These are phyloP conservation scores for Sericinus montela DNA, from an alignment of 2,888 invertebrate species.

Conservation along the genomic window DNA sequence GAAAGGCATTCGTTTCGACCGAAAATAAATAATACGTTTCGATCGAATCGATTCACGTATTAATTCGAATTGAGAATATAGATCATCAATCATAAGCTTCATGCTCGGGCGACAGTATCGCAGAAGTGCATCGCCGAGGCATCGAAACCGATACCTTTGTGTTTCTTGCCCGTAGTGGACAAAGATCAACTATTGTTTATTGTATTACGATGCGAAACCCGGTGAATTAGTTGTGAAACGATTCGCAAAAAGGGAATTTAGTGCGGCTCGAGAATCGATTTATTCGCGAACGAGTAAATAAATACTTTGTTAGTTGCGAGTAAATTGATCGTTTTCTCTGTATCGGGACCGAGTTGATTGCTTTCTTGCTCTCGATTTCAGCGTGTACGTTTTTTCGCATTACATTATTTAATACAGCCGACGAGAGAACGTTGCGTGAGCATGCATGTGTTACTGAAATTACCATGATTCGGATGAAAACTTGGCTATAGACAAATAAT, in stretches of 20 bases:
- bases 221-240: constrained; percentile 26
- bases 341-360: constrained; percentile 1
- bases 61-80: constrained; percentile 61
- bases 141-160: constrained; percentile 22
- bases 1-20: constrained; percentile 42
- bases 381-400: constrained; percentile 43
- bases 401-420: constrained; percentile 11
- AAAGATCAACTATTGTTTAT: constrained; percentile 37
- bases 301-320: constrained; percentile 13
- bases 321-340: constrained; percentile 18
- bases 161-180: constrained; percentile 18
- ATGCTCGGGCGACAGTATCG: constrained; percentile 55
- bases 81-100: constrained; percentile 68
- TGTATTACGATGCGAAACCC: constrained; percentile 28
- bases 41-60: constrained; percentile 58
- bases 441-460: background rate
- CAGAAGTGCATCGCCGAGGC: constrained; percentile 44
- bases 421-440: background rate
- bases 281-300: constrained; percentile 24
- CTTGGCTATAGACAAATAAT: no score
- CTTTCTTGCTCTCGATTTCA: constrained; percentile 19
- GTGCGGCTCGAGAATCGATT: constrained; percentile 18
- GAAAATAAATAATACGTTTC: constrained; percentile 64
- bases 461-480: no score
- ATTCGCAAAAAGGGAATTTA: constrained; percentile 30